A percentile compares a stretch with the other conserved stretches of the same genome.
Conservation (phyloP, 2,888 invertebrate species). For the Tenodera sinensis region DNA sequence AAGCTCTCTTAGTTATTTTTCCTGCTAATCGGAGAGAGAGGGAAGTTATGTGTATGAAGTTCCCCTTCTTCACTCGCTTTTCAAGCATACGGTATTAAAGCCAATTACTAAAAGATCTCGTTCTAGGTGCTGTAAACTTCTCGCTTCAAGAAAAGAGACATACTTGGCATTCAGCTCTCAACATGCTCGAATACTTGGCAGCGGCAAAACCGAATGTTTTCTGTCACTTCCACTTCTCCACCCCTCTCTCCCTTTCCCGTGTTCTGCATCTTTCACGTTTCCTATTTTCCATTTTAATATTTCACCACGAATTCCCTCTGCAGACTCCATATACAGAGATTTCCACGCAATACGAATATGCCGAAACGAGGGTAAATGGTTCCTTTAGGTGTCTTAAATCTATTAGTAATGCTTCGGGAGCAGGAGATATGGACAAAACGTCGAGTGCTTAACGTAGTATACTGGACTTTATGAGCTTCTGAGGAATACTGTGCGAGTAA, state of each 20-base stretch:
- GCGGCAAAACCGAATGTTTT: neutral
- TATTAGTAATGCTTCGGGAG: conserved; percentile 20
- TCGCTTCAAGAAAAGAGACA: neutral
- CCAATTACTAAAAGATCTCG: neutral
- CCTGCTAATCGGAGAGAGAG: neutral
- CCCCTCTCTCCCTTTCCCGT: neutral
- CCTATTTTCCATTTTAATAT: conserved; percentile 15
- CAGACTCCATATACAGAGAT: conserved; percentile 3
- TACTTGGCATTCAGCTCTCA: neutral
- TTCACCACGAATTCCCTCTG: conserved; percentile 11
- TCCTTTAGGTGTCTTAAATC: conserved; percentile 27
- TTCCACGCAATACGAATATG: conserved; percentile 11
- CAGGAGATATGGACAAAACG: neutral
- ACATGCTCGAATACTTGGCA: neutral
- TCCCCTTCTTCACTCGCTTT: neutral
- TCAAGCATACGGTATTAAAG: neutral
- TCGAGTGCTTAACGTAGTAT: neutral
- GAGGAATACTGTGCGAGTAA: neutral
- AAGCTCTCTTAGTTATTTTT: neutral
- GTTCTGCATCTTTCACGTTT: conserved; percentile 8
- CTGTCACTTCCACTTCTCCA: neutral
- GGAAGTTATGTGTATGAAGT: neutral
- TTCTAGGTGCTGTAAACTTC: neutral
- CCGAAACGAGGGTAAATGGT: neutral
- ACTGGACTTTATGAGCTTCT: neutral